These are phyloP conservation scores for Misgurnus mizolepis DNA, from an alignment of 2,113 vertebrate species.

Conservation along the genomic window DNA sequence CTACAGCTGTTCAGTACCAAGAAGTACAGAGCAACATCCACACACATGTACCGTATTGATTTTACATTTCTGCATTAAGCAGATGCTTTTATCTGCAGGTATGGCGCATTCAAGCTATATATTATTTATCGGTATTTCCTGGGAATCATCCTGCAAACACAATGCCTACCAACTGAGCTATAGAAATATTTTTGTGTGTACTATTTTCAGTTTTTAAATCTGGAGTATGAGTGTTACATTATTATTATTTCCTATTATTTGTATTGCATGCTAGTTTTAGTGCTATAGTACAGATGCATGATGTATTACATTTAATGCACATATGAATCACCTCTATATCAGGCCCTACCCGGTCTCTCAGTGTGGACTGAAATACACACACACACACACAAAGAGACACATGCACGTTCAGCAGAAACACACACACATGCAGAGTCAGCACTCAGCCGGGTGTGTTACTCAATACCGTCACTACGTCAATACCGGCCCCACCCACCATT, in stretches of 20 bases:
- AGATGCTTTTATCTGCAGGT: too few relatives aligned
- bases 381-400: background rate
- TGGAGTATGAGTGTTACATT: background rate
- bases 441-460: constrained; percentile 26
- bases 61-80: too few relatives aligned
- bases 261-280: background rate
- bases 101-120: too few relatives aligned
- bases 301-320: background rate
- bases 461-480: constrained; percentile 35
- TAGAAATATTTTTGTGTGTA: background rate
- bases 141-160: background rate
- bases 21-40: background rate
- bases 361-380: background rate
- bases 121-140: too few relatives aligned
- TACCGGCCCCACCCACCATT: constrained; percentile 36
- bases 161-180: background rate
- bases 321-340: background rate
- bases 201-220: too few relatives aligned
- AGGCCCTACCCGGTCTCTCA: background rate
- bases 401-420: constrained; percentile 3
- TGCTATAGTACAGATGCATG: background rate
- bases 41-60: background rate
- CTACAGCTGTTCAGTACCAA: constrained; percentile 27
- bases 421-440: constrained; percentile 41
- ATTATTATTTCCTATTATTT: background rate